These are phyloP conservation scores for Acrocephalus scirpaceus DNA, from an alignment of 2,797 vertebrate species.

Conservation along the genomic window DNA sequence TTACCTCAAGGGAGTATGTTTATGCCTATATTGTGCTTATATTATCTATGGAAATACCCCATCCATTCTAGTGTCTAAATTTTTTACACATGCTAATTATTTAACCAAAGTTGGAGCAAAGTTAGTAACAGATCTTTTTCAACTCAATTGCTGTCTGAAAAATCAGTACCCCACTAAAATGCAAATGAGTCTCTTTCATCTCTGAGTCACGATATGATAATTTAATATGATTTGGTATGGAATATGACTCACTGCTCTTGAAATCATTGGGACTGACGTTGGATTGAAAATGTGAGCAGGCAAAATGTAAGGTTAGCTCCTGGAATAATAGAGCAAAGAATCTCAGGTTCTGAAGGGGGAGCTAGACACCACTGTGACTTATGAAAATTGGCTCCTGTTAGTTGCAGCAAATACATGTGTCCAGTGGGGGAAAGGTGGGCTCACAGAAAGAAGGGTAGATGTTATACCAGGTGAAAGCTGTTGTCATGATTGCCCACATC, in stretches of 20 bases:
- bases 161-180: constrained; percentile 12
- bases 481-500: not conserved
- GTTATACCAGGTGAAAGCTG: not conserved
- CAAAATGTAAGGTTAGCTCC: not conserved
- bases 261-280: not conserved
- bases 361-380: not conserved
- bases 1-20: not conserved
- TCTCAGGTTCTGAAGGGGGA: not conserved
- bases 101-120: not conserved
- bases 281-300: not conserved
- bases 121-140: not conserved
- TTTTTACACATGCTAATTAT: not conserved
- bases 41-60: not conserved
- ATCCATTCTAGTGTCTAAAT: not conserved
- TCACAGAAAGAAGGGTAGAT: not conserved
- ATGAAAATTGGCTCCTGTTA: not conserved
- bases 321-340: not conserved
- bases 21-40: not conserved
- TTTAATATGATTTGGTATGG: not conserved
- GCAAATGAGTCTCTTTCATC: constrained; percentile 11
- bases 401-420: not conserved
- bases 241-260: constrained; percentile 45
- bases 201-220: constrained; percentile 48
- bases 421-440: not conserved
- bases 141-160: constrained; percentile 9